These are phyloP conservation scores for Listrodromus nycthemerus DNA, from an alignment of 2,888 invertebrate genomes.

Conservation along the genomic window DNA sequence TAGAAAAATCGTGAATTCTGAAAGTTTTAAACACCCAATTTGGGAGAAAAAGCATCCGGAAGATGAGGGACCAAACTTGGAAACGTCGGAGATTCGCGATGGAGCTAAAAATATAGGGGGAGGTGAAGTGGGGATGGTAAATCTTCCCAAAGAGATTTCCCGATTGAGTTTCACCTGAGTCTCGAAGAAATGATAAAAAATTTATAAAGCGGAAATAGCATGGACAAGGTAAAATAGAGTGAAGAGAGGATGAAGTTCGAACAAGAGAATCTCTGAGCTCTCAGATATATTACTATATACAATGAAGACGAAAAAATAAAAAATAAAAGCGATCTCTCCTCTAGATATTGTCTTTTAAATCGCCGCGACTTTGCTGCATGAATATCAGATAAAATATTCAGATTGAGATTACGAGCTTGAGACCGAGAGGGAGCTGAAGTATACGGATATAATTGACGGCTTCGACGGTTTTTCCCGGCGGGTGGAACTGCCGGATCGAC, in stretches of 20 bases:
- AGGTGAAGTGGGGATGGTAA: not conserved
- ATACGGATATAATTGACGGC: constrained; percentile 5
- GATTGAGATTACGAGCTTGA: constrained; percentile 50
- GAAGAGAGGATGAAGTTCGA: constrained; percentile 12
- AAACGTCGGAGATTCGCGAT: constrained; percentile 18
- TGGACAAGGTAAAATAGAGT: constrained; percentile 1
- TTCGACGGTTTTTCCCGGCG: not conserved
- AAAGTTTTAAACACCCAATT: constrained; percentile 21
- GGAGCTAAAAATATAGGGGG: not conserved
- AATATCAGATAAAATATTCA: constrained; percentile 59
- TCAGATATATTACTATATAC: not conserved
- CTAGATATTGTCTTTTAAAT: constrained; percentile 39
- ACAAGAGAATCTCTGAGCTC: constrained; percentile 9
- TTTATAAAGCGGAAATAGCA: constrained; percentile 5
- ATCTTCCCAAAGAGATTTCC: constrained; percentile 35
- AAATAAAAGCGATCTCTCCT: not conserved
- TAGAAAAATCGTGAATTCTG: constrained; percentile 18
- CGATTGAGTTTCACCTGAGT: constrained; percentile 31
- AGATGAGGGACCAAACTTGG: constrained; percentile 12
- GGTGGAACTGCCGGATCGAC: not conserved
- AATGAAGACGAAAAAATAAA: not conserved
- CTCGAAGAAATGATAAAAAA: constrained; percentile 38
- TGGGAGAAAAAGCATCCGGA: not conserved
- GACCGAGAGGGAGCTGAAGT: not conserved
- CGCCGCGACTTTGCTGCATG: constrained; percentile 17